Percentiles rank a stretch among this genome's conserved stretches.
These are phyloP conservation scores for Clarias gariepinus DNA, from an alignment of 2,113 vertebrate genomes.

Conservation along the genomic window DNA sequence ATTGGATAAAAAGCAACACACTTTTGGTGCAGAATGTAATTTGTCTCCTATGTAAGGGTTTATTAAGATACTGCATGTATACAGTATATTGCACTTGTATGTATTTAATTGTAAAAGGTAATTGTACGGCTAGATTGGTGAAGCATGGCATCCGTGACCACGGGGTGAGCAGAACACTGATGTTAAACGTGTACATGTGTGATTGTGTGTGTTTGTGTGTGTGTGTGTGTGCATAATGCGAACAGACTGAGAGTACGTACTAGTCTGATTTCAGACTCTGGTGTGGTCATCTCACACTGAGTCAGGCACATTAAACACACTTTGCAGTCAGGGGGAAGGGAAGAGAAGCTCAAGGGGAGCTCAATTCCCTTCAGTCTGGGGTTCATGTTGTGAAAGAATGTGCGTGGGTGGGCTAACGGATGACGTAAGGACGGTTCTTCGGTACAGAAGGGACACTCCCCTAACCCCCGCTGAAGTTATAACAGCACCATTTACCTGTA, in stretches of 20 bases:
- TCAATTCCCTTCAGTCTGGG: constrained; percentile 45
- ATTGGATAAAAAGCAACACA: not conserved
- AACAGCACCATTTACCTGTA: constrained; percentile 11
- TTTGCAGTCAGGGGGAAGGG: constrained; percentile 48
- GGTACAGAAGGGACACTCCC: constrained; percentile 1
- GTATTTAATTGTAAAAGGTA: not conserved
- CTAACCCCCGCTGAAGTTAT: not conserved
- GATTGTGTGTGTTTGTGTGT: not conserved
- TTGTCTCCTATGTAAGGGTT: not conserved
- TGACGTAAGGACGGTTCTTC: constrained; percentile 30
- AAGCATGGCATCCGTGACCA: not conserved
- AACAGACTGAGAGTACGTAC: not conserved
- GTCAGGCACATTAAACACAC: constrained; percentile 47
- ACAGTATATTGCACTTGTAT: no score
- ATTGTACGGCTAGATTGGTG: not conserved
- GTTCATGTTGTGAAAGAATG: constrained; percentile 52
- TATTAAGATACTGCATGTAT: not conserved
- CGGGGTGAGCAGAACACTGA: not conserved
- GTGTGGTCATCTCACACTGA: constrained; percentile 49
- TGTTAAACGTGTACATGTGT: not conserved
- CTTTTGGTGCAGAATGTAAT: no score
- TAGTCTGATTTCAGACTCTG: constrained; percentile 16
- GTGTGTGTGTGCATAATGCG: not conserved
- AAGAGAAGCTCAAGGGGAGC: constrained; percentile 33
- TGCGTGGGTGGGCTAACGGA: constrained; percentile 41